Conservation (phyloP, 2,797 vertebrate genomes). For the Myoxocephalus aenaeus region DNA sequence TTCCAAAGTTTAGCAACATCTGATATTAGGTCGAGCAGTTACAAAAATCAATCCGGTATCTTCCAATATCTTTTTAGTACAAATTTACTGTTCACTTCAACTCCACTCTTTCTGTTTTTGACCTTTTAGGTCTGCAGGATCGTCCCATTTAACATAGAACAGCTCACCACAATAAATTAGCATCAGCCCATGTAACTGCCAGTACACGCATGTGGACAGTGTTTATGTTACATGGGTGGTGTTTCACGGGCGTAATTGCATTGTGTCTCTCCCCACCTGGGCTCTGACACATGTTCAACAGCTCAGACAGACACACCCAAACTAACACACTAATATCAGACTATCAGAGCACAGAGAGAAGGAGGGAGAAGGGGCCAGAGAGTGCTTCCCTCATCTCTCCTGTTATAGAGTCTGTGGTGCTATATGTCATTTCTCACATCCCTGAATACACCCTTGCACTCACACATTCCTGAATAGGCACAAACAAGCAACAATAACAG, state of each 20-base stretch:
- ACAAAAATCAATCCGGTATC: neutral
- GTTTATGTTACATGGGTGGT: slow-evolving; percentile 65
- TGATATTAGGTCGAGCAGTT: neutral
- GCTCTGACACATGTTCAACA: slow-evolving; percentile 76
- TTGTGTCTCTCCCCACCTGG: slow-evolving; percentile 73
- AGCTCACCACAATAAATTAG: slow-evolving; percentile 75
- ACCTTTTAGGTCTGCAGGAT: slow-evolving; percentile 45
- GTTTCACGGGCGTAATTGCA: slow-evolving; percentile 82
- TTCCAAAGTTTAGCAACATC: neutral
- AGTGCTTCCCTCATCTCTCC: slow-evolving; percentile 5
- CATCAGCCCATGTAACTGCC: slow-evolving; percentile 61
- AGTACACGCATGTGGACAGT: slow-evolving; percentile 57
- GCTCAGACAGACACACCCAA: slow-evolving; percentile 70
- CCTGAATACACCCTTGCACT: slow-evolving; percentile 1
- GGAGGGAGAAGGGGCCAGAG: slow-evolving; percentile 16
- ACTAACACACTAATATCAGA: slow-evolving; percentile 56
- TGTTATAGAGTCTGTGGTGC: slow-evolving; percentile 15
- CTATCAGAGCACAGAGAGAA: slow-evolving; percentile 27
- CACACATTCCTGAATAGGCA: slow-evolving; percentile 13
- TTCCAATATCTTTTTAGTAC: neutral
- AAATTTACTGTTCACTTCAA: slow-evolving; percentile 1
- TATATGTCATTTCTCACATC: slow-evolving; percentile 38
- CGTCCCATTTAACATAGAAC: slow-evolving; percentile 59
- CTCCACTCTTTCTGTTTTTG: slow-evolving; percentile 24
- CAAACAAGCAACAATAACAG: slow-evolving; percentile 14